These are phyloP conservation scores for Mamestra brassicae DNA, from an alignment of 2,888 invertebrate species.

Conservation along the genomic window DNA sequence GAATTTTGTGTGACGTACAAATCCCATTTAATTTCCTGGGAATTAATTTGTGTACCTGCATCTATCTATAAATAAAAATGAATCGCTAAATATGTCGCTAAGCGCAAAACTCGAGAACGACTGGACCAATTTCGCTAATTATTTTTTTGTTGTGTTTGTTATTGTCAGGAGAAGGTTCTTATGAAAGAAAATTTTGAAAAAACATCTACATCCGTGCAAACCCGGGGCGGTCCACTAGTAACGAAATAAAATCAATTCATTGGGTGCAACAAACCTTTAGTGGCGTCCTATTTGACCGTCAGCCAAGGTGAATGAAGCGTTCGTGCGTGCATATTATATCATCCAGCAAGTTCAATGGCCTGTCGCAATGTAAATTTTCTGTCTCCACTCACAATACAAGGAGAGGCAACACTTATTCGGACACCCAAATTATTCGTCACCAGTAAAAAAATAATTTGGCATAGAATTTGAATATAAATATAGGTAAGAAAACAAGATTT, in stretches of 20 bases:
- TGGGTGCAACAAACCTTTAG: constrained; percentile 23
- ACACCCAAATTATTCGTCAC: not conserved
- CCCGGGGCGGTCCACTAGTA: too few relatives aligned
- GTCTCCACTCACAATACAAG: not conserved
- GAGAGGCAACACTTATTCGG: not conserved
- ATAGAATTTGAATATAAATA: not conserved
- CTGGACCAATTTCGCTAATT: too few relatives aligned
- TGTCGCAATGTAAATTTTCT: not conserved
- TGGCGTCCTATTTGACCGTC: constrained; percentile 23
- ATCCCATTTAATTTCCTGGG: constrained; percentile 6
- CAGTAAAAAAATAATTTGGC: not conserved
- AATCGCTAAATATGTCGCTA: too few relatives aligned
- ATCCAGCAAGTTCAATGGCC: constrained; percentile 14
- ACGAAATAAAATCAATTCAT: not conserved
- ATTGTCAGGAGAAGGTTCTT: too few relatives aligned
- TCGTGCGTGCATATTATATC: not conserved
- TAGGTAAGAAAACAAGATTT: constrained; percentile 5
- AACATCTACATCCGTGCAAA: too few relatives aligned
- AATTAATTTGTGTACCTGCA: constrained; percentile 2
- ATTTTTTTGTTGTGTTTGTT: too few relatives aligned
- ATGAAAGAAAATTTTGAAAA: too few relatives aligned
- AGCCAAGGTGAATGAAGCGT: constrained; percentile 26
- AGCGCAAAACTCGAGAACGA: too few relatives aligned
- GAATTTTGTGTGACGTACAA: not conserved
- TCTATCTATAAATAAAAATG: too few relatives aligned